Percentiles rank a stretch among this genome's conserved stretches.
Conservation (phyloP, 2,113 vertebrate genomes). For the Hemiscyllium ocellatum region DNA sequence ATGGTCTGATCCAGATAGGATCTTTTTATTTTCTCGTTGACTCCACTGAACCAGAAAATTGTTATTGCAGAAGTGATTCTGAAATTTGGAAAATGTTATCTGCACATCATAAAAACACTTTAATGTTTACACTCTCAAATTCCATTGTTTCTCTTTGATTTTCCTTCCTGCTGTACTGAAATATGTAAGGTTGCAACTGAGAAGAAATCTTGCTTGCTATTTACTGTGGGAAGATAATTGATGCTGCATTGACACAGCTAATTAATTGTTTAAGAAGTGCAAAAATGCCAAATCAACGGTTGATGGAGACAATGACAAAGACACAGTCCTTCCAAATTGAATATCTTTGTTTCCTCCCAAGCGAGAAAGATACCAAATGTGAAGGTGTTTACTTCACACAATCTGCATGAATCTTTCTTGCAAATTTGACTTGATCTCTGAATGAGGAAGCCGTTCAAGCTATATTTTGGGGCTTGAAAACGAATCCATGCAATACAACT, state of each 20-base stretch:
- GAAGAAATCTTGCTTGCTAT: not conserved
- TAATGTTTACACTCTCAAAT: not conserved
- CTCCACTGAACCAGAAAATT: not conserved
- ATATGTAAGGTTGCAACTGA: not conserved
- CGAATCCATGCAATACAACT: not conserved
- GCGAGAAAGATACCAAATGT: not conserved
- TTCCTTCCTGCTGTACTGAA: not conserved
- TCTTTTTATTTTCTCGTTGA: not conserved
- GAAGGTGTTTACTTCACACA: not conserved
- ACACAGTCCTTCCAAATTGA: not conserved
- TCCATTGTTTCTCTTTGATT: not conserved
- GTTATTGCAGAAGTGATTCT: not conserved
- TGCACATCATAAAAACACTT: not conserved
- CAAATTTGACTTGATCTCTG: not conserved
- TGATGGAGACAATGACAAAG: not conserved
- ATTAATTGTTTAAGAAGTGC: not conserved
- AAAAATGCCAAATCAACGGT: not conserved
- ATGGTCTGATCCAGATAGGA: not conserved
- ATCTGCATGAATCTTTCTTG: not conserved
- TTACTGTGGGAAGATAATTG: not conserved
- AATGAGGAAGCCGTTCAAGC: not conserved
- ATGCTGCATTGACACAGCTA: not conserved
- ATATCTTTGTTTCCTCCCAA: not conserved
- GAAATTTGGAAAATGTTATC: not conserved
- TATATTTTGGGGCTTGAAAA: not conserved